Percentiles rank a stretch among this genome's conserved stretches.
These are phyloP conservation scores for Rhipidura dahli DNA, from an alignment of 2,113 vertebrate genomes.

Conservation along the genomic window DNA sequence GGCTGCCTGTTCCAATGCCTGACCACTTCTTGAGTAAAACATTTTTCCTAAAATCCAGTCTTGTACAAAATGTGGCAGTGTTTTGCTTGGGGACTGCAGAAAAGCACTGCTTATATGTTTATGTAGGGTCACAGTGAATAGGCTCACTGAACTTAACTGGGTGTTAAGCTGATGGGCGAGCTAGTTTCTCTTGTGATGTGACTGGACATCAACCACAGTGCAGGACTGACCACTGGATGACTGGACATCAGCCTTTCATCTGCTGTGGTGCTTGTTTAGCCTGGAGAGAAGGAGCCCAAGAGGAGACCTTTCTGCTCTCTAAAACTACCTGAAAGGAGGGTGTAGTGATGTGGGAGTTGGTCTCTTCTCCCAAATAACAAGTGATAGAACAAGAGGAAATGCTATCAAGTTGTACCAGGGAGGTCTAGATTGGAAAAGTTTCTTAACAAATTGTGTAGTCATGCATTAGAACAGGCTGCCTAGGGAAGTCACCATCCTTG, in stretches of 20 bases:
- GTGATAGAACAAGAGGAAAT: background rate
- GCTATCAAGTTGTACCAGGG: background rate
- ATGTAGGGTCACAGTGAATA: background rate
- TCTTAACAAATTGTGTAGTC: background rate
- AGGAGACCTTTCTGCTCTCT: background rate
- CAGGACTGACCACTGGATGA: too few relatives aligned
- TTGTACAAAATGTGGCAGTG: background rate
- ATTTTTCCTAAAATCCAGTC: background rate
- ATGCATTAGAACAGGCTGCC: background rate
- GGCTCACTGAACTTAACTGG: background rate
- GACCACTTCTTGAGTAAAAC: background rate
- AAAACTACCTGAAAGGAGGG: background rate
- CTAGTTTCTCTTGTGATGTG: background rate
- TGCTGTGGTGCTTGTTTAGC: too few relatives aligned
- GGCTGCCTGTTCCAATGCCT: background rate
- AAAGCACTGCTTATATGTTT: background rate
- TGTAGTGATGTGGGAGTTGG: background rate
- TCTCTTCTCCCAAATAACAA: background rate
- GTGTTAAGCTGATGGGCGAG: background rate
- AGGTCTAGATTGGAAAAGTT: background rate
- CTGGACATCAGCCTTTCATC: too few relatives aligned
- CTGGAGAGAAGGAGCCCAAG: background rate
- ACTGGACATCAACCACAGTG: too few relatives aligned
- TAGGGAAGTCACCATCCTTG: background rate
- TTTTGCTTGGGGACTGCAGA: background rate